phyloP scores from a whole-genome alignment of 2,113 vertebrate species.

The Rana temporaria region DNA sequence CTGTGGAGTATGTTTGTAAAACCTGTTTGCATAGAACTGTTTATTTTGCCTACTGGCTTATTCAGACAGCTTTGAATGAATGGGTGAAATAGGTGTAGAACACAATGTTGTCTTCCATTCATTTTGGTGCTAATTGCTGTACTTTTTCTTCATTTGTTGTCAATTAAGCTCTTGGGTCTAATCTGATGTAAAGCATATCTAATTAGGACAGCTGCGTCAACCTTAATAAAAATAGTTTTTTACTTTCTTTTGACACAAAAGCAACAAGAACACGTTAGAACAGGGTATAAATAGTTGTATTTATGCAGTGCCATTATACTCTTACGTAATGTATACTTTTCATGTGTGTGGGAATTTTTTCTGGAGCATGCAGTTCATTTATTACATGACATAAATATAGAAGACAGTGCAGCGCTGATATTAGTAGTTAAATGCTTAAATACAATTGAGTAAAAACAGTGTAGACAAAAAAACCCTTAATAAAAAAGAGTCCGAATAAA shows the following conservation, averaged over 20 bases:
- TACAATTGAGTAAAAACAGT: too few relatives aligned
- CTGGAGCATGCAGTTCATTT: background rate
- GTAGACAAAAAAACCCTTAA: too few relatives aligned
- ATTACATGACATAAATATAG: too few relatives aligned
- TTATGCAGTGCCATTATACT: conserved; percentile 19
- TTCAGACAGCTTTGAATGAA: background rate
- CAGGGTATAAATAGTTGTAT: conserved; percentile 25
- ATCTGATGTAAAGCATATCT: conserved; percentile 22
- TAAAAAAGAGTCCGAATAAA: too few relatives aligned
- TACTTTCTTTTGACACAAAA: conserved; percentile 16
- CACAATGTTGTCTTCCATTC: conserved; percentile 2
- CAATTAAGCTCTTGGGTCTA: conserved; percentile 38
- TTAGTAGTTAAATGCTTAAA: too few relatives aligned
- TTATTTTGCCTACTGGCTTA: background rate
- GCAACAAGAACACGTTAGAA: conserved; percentile 11
- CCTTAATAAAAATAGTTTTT: conserved; percentile 24
- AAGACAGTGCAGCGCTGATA: too few relatives aligned
- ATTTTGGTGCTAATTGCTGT: conserved; percentile 17
- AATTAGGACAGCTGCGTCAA: conserved; percentile 26
- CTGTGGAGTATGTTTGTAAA: too few relatives aligned
- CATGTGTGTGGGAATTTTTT: conserved; percentile 7
- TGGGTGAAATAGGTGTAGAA: background rate
- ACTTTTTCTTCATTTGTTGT: conserved; percentile 44
- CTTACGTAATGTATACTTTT: conserved; percentile 7
- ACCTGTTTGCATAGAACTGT: too few relatives aligned